phyloP scores from a whole-genome alignment of 2,797 vertebrate genomes.

The Odontamblyopus rebecca region DNA sequence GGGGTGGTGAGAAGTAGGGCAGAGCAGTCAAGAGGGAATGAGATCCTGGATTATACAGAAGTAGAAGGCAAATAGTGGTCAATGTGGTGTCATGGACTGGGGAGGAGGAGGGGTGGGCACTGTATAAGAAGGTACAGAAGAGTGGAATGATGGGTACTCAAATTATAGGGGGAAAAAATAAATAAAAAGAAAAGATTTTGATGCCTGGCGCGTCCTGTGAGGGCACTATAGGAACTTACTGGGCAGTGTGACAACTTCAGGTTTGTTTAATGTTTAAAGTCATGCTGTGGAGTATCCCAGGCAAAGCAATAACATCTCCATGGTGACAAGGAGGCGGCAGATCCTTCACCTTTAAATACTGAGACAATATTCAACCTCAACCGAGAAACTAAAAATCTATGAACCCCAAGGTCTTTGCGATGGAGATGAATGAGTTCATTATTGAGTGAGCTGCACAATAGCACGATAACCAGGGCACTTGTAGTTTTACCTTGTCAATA shows the following conservation, averaged over 20 bases:
- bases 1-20: conserved; percentile 70
- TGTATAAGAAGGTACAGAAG: neutral
- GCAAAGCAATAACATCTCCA: too few species aligned
- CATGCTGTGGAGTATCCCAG: too few species aligned
- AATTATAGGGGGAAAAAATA: too few species aligned
- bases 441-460: neutral
- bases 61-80: conserved; percentile 7
- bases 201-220: too few species aligned
- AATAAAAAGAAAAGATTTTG: too few species aligned
- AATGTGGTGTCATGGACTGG: conserved; percentile 9
- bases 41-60: conserved; percentile 36
- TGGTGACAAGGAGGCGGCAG: too few species aligned
- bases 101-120: conserved; percentile 10
- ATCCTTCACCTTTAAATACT: too few species aligned
- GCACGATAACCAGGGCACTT: neutral
- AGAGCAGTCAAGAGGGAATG: conserved; percentile 48
- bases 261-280: too few species aligned
- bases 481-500: neutral
- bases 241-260: too few species aligned
- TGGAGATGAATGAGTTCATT: neutral
- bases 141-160: too few species aligned
- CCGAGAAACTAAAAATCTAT: neutral
- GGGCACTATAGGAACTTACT: too few species aligned
- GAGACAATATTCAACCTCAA: too few species aligned
- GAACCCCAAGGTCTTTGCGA: neutral